Conservation (phyloP, 2,797 vertebrate genomes). For the Microctenopoma stevenorrisi region DNA sequence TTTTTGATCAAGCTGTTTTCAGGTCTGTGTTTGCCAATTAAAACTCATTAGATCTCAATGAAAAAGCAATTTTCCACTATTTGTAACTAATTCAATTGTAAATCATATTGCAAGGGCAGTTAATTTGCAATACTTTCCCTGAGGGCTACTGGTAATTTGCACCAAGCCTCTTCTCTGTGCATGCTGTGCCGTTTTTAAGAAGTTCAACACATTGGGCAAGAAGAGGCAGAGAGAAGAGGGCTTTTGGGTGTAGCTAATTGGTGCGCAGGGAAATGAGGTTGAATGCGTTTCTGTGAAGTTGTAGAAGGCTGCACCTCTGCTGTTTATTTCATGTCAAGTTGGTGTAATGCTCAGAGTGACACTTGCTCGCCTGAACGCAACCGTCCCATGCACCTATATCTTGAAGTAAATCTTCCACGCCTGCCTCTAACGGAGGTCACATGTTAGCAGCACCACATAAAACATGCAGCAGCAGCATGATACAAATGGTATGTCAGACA, state of each 20-base stretch:
- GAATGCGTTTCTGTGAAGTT: background rate
- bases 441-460: conserved; percentile 48
- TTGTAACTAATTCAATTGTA: conserved; percentile 55
- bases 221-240: background rate
- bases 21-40: conserved; percentile 49
- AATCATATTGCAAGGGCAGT: conserved; percentile 33
- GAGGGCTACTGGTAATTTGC: conserved; percentile 37
- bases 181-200: conserved; percentile 13
- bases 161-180: conserved; percentile 5
- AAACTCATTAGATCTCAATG: conserved; percentile 47
- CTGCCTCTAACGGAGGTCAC: conserved; percentile 43
- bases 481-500: conserved; percentile 34
- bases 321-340: background rate
- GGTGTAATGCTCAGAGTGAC: too few relatives aligned
- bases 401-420: conserved; percentile 32
- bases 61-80: conserved; percentile 17
- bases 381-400: background rate
- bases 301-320: background rate
- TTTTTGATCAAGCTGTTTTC: conserved; percentile 43
- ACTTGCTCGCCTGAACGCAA: background rate
- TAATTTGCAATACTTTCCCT: conserved; percentile 52
- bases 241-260: conserved; percentile 6
- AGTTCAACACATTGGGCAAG: conserved; percentile 10
- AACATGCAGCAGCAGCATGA: conserved; percentile 38
- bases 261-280: background rate